Base-by-base conservation (phyloP, 1,140 invertebrate genomes). In the Tetramorium parvispinum region DNA sequence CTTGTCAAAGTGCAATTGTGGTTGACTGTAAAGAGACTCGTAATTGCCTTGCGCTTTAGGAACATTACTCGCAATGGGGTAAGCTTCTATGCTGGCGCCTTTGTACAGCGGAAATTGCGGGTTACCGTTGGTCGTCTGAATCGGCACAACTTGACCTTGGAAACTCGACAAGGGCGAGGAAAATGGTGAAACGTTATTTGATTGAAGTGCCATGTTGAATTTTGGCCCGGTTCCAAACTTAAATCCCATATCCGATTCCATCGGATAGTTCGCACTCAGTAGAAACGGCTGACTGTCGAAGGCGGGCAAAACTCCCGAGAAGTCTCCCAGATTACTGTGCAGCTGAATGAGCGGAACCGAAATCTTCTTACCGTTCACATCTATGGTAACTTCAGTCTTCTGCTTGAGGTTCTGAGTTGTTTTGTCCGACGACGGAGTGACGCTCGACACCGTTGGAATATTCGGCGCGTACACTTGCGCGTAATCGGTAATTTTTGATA, bases 1-100 rank as follows among this genome's bases (percentile, higher is more conserved):
- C 27, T 86, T 75, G n/a, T 49, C 71, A 53, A 95, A 95, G 10
- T 94, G 94, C 18, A 95, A 89, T 63, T 94, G 94, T 1, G 94
- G 91, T 70, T 95, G 95, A 37, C 89, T 21, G 70, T 65, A 88
- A 85, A 51, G 94, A 63, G 57, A 89, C 65, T 68, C 94, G 86
- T 95, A 95, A 75, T 51, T 86, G 27, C 82, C 87, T 40, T 3
- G 88, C 16, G 37, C 71, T 88, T 53, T 71, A 27, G 40, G 18
- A 82, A 63, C 37, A 70, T 55, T 68, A 70, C 21, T 81, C 8
- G 83, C 13, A 59, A 46, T n/a, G 0, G 85, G 77, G 21, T 83
- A 86, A 55, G 68, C 49, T 46, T 85, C 61, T 5, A 93, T 21
- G 59, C 85, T 86, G 0, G 88, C 91, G 11, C 88, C 92, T 78